Conservation (phyloP, 2,113 vertebrate genomes). For the Carassius auratus region DNA sequence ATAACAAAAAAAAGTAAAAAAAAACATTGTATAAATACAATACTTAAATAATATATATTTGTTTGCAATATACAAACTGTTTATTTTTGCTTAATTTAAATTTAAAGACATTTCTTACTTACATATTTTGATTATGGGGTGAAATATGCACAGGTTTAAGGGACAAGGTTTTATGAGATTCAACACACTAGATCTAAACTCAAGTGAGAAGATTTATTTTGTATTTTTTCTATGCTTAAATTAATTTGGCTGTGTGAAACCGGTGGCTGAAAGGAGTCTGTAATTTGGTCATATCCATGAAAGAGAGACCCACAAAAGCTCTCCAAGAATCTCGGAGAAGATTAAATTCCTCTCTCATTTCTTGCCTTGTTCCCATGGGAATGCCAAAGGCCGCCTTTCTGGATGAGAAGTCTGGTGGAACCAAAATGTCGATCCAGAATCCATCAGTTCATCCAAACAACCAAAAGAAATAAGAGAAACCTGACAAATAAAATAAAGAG, state of each 20-base stretch:
- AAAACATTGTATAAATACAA: constrained; percentile 13
- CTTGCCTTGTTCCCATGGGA: constrained; percentile 29
- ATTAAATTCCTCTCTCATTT: constrained; percentile 9
- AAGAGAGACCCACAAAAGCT: constrained; percentile 36
- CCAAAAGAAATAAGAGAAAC: not conserved
- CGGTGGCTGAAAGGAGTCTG: constrained; percentile 18
- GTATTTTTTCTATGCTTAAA: not conserved
- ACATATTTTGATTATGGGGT: not conserved
- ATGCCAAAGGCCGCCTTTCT: not conserved
- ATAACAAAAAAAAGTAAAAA: not conserved
- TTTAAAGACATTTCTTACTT: not conserved
- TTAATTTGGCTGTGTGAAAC: not conserved
- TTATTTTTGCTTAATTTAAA: not conserved
- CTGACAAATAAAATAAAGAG: too few relatives aligned
- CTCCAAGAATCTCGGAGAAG: not conserved
- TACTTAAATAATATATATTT: constrained; percentile 11
- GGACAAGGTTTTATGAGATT: not conserved
- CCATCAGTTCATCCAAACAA: not conserved
- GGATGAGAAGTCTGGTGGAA: not conserved
- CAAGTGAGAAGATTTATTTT: not conserved
- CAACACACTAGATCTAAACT: not conserved
- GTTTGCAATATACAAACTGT: not conserved
- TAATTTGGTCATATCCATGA: constrained; percentile 9
- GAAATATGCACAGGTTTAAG: not conserved
- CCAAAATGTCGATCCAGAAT: not conserved